A percentile compares a stretch with the other conserved stretches of the same genome.
Conservation (phyloP, 2,113 vertebrate species). For the Carassius carassius region DNA sequence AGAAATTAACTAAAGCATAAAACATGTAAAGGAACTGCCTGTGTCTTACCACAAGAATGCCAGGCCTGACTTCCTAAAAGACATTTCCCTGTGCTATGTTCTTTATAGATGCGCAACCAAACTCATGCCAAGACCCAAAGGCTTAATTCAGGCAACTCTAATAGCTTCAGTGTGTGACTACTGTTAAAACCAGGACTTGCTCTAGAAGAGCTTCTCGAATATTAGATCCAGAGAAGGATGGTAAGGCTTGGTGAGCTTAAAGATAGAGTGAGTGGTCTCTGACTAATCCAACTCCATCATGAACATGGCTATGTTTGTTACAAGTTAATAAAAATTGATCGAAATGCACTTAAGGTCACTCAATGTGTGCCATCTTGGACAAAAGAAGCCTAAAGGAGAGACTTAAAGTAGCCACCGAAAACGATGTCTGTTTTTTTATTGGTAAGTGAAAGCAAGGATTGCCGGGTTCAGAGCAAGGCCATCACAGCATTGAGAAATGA, state of each 20-base stretch:
- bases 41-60: conserved; percentile 76
- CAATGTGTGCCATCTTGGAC: conserved; percentile 6
- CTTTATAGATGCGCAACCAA: conserved; percentile 63
- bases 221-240: conserved; percentile 39
- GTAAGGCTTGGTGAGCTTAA: conserved; percentile 32
- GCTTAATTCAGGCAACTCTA: conserved; percentile 73
- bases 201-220: conserved; percentile 54
- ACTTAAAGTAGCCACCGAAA: background rate
- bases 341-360: conserved; percentile 38
- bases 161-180: conserved; percentile 78
- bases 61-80: conserved; percentile 69
- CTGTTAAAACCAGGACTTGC: conserved; percentile 68
- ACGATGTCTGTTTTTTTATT: conserved; percentile 26
- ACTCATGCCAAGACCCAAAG: conserved; percentile 69
- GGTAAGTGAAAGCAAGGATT: conserved; percentile 32
- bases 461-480: conserved; percentile 47
- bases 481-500: conserved; percentile 52
- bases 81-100: conserved; percentile 62
- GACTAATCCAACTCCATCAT: background rate
- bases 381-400: background rate
- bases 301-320: background rate
- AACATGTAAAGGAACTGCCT: conserved; percentile 76
- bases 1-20: conserved; percentile 72
- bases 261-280: conserved; percentile 13
- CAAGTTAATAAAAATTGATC: background rate